Base-by-base conservation (phyloP, 2,113 vertebrate species). In the Heterocephalus glaber region DNA sequence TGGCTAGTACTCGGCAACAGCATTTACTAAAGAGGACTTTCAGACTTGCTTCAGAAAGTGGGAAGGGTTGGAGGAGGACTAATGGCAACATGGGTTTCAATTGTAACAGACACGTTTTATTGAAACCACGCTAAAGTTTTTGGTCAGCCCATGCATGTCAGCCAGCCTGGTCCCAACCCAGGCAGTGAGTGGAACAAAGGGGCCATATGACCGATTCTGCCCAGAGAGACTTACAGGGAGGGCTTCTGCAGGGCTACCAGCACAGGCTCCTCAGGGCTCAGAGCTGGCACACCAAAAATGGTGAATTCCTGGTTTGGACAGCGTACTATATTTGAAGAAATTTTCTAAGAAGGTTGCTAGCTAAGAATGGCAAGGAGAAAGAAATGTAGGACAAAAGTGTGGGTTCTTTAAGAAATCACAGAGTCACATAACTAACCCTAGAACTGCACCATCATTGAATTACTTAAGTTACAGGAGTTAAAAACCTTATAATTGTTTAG, bases 331-430 rank as follows among this genome's bases (percentile, higher is more conserved):
- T 2, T 61, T 63, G 13, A 2, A 58, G 17, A 33, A 52, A 12
- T 38, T 41, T 80, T 66, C 33, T 14, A 52, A 33, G 80, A 44
- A 60, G 24, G 47, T 3, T 41, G 8, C n/a, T 56, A 38, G 63
- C 28, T 80, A 30, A 84, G 47, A 91, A 90, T 35, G 49, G 24
- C 68, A 65, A 91, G 61, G 41, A 96, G n/a, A 86, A 82, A 49
- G 9, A 49, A 49, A 58, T 82, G 20, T 52, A 66, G 33, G 38
- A 11, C 22, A 86, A n/a, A 58, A 24, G 22, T 1, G 1, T 52
- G 8, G 49, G 61, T 22, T 54, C 49, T 52, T 56, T 49, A 86
- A 60, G 76, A 94, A 94, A 89, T 44, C 9, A 89, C 38, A 86
- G 41, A 88, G 47, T n/a, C 3, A 58, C 30, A 54, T 35, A 82